phyloP scores from a whole-genome alignment of 2,797 vertebrate genomes.

The Pseudocheirus occidentalis region DNA sequence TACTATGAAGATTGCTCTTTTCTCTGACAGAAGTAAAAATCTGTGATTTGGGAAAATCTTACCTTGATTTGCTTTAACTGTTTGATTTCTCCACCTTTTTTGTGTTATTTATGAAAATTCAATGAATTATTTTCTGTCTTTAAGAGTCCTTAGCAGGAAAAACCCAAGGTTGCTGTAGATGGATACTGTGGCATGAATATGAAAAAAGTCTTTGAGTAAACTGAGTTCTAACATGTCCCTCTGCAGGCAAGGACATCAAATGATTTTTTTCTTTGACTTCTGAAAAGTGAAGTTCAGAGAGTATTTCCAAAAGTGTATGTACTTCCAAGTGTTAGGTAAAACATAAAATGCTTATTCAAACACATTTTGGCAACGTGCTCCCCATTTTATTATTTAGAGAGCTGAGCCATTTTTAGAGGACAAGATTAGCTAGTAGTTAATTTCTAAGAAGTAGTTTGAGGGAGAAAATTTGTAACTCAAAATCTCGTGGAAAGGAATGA shows the following conservation, averaged over 20 bases:
- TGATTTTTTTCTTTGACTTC: neutral
- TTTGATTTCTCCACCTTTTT: neutral
- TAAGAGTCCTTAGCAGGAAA: neutral
- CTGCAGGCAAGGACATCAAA: neutral
- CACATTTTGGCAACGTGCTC: neutral
- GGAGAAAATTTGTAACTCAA: too few relatives aligned
- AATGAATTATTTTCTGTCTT: neutral
- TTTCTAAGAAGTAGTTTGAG: neutral
- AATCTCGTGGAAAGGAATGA: too few relatives aligned
- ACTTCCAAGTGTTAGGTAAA: neutral
- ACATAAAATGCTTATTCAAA: neutral
- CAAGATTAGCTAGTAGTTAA: neutral
- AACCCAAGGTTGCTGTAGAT: neutral
- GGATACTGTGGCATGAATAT: neutral
- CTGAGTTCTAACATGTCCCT: neutral
- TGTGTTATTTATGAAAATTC: neutral
- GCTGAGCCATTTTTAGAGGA: neutral
- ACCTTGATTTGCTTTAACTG: neutral
- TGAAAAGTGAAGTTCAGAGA: neutral
- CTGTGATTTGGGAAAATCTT: neutral
- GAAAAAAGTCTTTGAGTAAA: slow-evolving; percentile 1
- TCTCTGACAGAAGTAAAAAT: neutral
- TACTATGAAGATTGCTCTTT: neutral
- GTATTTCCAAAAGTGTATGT: neutral
- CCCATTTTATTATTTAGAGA: neutral